Conservation (phyloP, 2,888 invertebrate genomes). For the Protodeltote pygarga region DNA sequence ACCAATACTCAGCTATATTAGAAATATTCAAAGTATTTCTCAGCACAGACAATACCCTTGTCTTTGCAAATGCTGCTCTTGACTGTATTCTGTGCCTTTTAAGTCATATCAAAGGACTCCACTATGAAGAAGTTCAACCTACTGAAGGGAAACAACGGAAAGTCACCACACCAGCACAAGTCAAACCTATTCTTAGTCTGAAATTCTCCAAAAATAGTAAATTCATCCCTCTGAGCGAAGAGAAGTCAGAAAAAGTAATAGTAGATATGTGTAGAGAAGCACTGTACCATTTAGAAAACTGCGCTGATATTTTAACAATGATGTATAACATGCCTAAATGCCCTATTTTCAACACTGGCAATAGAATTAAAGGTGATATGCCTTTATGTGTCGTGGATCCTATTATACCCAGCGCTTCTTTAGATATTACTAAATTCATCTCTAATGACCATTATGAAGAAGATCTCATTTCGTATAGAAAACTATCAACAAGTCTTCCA, state of each 20-base stretch:
- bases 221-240: constrained; percentile 80
- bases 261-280: constrained; percentile 92
- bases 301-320: constrained; percentile 94
- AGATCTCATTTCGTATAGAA: constrained; percentile 89
- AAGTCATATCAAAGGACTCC: constrained; percentile 90
- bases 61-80: constrained; percentile 97
- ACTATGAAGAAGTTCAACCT: constrained; percentile 84
- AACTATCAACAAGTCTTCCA: constrained; percentile 85
- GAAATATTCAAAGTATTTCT: constrained; percentile 98
- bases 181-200: constrained; percentile 73
- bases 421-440: constrained; percentile 90
- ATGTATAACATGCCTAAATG: constrained; percentile 98
- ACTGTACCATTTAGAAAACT: constrained; percentile 94
- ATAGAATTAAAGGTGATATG: constrained; percentile 92
- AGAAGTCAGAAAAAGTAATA: constrained; percentile 80
- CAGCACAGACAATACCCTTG: constrained; percentile 96
- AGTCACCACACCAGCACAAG: constrained; percentile 62
- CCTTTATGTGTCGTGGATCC: constrained; percentile 94
- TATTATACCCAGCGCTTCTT: constrained; percentile 91
- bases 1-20: constrained; percentile 90
- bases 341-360: constrained; percentile 96
- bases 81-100: constrained; percentile 97
- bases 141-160: constrained; percentile 80
- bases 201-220: constrained; percentile 83
- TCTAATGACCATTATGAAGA: constrained; percentile 89